Evolutionary conservation across 2,797 vertebrate species (phyloP).

Genomic region (Hirundo rustica): DNA sequence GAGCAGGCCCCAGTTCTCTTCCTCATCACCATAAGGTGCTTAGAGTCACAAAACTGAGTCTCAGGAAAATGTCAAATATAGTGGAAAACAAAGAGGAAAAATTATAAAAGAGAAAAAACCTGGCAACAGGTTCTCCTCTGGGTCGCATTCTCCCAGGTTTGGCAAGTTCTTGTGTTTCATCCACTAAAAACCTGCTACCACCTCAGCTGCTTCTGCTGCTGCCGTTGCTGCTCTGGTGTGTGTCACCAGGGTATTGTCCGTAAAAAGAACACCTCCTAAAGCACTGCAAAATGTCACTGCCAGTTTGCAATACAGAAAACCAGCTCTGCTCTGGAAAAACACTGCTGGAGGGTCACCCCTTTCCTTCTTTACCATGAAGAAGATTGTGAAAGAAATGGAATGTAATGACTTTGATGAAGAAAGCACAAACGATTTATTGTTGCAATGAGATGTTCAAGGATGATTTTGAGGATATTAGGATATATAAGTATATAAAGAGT

Average conservation of each 20-base stretch:
- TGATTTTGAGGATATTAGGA: background rate
- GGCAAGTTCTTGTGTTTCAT: conserved; percentile 31
- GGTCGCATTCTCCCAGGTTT: conserved; percentile 3
- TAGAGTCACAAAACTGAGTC: background rate
- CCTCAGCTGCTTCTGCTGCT: background rate
- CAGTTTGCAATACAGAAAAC: background rate
- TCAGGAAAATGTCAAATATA: conserved; percentile 7
- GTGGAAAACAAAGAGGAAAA: conserved; percentile 35
- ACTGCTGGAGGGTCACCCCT: background rate
- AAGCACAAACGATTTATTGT: background rate
- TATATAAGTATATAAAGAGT: no score
- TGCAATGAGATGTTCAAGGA: background rate
- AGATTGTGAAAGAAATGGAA: background rate
- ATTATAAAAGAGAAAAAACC: background rate
- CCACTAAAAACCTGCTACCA: background rate
- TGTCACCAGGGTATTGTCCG: background rate
- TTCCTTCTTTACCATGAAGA: background rate
- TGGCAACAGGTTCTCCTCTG: conserved; percentile 15
- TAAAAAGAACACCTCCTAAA: conserved; percentile 13
- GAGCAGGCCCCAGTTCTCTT: background rate
- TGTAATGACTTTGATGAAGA: background rate
- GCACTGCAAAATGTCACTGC: background rate
- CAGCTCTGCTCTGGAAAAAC: background rate
- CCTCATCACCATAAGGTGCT: background rate
- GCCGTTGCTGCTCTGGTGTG: background rate